Evolutionary conservation across 2,797 vertebrate species (phyloP).

Genomic region (Smutsia gigantea): DNA sequence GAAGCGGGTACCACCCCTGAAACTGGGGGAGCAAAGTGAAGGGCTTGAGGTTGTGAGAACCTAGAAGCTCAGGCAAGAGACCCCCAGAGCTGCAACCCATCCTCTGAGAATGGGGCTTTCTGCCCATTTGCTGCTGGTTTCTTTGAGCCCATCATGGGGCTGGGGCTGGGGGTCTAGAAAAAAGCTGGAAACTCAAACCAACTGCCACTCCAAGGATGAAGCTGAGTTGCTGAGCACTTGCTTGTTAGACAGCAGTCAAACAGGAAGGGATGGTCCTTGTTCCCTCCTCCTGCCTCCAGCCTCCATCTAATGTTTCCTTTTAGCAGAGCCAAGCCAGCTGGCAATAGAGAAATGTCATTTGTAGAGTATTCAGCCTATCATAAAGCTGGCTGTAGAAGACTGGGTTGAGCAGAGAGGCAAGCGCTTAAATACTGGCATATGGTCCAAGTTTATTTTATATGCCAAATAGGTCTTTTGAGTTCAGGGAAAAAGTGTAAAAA

Average conservation of each 20-base stretch:
- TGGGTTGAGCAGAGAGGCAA: not conserved
- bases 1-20: not conserved
- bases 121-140: not conserved
- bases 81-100: not conserved
- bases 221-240: not conserved
- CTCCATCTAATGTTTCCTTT: not conserved
- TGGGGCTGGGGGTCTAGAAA: not conserved
- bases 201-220: not conserved
- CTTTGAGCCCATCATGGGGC: not conserved
- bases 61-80: not conserved
- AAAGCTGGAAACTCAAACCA: not conserved
- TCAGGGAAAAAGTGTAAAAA: not conserved
- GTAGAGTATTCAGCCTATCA: not conserved
- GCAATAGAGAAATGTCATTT: not conserved
- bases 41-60: not conserved
- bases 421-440: not conserved
- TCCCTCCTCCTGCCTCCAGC: not conserved
- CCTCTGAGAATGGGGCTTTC: not conserved
- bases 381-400: not conserved
- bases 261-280: not conserved
- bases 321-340: not conserved
- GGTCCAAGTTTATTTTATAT: not conserved
- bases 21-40: not conserved
- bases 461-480: slow-evolving; percentile 29
- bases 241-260: not conserved